Percentiles rank a stretch among this genome's conserved stretches.
These are phyloP conservation scores for Lepidonotus clava DNA, from an alignment of 2,888 invertebrate genomes.

Conservation along the genomic window DNA sequence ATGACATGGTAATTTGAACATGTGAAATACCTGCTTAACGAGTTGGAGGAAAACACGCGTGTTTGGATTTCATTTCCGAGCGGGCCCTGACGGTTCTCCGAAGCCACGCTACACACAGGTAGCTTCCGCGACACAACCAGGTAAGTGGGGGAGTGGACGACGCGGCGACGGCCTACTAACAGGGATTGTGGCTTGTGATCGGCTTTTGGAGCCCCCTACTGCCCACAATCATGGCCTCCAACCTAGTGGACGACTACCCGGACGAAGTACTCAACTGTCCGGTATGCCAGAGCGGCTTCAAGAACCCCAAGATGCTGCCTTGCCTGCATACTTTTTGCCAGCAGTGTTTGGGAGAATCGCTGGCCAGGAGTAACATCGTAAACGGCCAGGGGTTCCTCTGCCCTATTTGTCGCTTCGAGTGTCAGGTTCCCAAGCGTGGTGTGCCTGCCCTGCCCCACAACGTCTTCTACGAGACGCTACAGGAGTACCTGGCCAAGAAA, in stretches of 20 bases:
- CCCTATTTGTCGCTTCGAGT: constrained; percentile 65
- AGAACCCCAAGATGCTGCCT: constrained; percentile 70
- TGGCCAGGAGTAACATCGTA: constrained; percentile 63
- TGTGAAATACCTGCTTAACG: no score
- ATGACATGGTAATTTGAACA: no score
- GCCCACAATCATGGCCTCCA: constrained; percentile 22
- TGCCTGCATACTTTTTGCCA: constrained; percentile 75
- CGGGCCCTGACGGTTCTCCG: background rate
- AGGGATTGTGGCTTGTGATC: background rate
- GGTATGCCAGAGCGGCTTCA: constrained; percentile 70
- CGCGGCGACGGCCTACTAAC: background rate
- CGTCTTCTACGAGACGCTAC: constrained; percentile 66
- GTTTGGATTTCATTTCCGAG: no score
- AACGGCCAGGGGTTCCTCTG: constrained; percentile 67
- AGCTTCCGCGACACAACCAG: background rate
- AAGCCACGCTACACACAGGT: constrained; percentile 38
- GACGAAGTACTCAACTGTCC: constrained; percentile 64
- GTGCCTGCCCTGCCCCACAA: constrained; percentile 65
- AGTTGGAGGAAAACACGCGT: no score
- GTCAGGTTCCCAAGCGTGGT: constrained; percentile 64
- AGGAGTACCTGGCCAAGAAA: constrained; percentile 65
- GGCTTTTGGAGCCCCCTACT: background rate
- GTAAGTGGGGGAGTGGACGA: background rate
- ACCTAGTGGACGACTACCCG: background rate
- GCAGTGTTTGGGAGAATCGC: constrained; percentile 67